Evolutionary conservation across 2,113 vertebrate species (phyloP).

Genomic region (Prunella fulvescens): DNA sequence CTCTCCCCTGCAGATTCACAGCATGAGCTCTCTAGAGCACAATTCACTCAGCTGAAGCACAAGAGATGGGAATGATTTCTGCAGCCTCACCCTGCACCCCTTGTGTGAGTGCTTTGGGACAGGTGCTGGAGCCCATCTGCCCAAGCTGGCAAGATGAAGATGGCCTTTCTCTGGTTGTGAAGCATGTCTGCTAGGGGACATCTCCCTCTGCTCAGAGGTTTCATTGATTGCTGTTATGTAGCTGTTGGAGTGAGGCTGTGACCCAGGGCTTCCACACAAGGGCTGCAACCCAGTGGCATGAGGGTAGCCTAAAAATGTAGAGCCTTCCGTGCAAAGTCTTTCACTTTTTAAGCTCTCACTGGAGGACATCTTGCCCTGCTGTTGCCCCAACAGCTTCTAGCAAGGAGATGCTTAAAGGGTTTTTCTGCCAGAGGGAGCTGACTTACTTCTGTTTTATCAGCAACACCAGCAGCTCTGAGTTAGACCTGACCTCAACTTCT

Average conservation of each 20-base stretch:
- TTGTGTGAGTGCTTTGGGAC: neutral
- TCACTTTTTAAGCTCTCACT: neutral
- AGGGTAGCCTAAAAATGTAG: neutral
- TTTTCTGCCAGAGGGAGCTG: neutral
- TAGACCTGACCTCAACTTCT: neutral
- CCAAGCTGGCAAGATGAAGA: neutral
- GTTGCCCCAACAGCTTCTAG: neutral
- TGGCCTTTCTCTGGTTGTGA: neutral
- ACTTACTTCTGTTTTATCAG: neutral
- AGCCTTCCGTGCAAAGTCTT: neutral
- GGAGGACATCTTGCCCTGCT: neutral
- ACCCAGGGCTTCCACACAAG: neutral
- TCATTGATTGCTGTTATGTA: neutral
- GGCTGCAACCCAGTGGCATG: neutral
- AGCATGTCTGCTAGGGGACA: neutral
- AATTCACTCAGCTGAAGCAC: neutral
- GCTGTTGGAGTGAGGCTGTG: neutral
- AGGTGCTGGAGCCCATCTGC: neutral
- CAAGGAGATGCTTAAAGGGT: neutral
- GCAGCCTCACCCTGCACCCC: neutral
- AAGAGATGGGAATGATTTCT: neutral
- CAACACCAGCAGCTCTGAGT: neutral
- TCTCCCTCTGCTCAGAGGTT: neutral
- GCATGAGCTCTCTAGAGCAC: neutral
- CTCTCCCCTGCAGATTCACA: neutral